These are phyloP conservation scores for Bettongia penicillata DNA, from an alignment of 2,113 vertebrate species.

Conservation along the genomic window DNA sequence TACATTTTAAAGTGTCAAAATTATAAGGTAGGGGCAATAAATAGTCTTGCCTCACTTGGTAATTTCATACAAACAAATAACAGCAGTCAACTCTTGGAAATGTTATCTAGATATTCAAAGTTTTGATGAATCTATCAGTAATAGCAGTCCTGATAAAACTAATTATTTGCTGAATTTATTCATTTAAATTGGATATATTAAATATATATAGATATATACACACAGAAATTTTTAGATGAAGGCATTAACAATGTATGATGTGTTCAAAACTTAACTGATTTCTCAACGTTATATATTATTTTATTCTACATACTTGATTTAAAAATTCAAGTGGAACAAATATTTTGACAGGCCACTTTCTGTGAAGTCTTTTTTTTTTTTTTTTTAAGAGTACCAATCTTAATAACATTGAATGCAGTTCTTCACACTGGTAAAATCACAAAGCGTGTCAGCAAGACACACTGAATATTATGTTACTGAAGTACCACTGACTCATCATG, in stretches of 20 bases:
- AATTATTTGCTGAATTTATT: neutral
- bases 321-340: too few species aligned
- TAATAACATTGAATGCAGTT: neutral
- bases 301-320: too few species aligned
- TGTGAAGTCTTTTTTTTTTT: neutral
- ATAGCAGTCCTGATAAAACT: neutral
- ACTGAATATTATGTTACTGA: neutral
- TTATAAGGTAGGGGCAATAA: neutral
- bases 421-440: neutral
- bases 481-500: neutral
- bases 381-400: neutral
- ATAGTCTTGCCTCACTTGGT: neutral
- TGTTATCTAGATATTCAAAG: too few species aligned
- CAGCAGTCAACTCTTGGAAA: neutral
- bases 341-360: too few species aligned
- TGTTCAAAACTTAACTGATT: too few species aligned
- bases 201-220: too few species aligned
- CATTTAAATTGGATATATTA: too few species aligned
- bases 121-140: neutral
- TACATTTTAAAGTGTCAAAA: neutral
- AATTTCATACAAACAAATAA: neutral
- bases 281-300: too few species aligned
- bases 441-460: too few species aligned
- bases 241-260: too few species aligned
- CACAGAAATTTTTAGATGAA: too few species aligned